These are phyloP conservation scores for Manis pentadactyla DNA, from an alignment of 2,797 vertebrate genomes.

Conservation along the genomic window DNA sequence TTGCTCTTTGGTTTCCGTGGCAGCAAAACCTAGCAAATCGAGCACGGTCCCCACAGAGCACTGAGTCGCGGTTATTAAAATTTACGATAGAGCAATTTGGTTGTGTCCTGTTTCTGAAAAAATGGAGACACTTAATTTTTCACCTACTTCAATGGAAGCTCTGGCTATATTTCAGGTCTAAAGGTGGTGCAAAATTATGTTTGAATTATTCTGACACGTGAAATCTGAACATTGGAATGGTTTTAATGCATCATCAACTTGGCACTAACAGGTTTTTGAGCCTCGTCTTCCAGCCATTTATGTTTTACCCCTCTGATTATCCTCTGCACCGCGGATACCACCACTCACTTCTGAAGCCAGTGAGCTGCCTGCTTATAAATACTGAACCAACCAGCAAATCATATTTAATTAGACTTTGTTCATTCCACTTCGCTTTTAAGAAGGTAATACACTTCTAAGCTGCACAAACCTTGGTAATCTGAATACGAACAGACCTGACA, in stretches of 20 bases:
- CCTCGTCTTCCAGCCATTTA: constrained; percentile 51
- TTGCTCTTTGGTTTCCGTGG: constrained; percentile 33
- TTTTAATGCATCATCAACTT: constrained; percentile 60
- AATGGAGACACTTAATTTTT: constrained; percentile 64
- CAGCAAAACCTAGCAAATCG: constrained; percentile 51
- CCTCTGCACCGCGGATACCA: constrained; percentile 14
- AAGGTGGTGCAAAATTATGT: constrained; percentile 53
- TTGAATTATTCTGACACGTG: constrained; percentile 61
- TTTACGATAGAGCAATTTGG: constrained; percentile 38
- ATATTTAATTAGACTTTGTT: constrained; percentile 73
- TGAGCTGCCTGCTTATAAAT: constrained; percentile 53
- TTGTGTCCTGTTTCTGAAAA: constrained; percentile 46
- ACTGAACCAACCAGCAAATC: constrained; percentile 57
- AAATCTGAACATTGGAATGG: constrained; percentile 53
- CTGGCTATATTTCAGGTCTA: constrained; percentile 68
- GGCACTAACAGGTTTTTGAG: constrained; percentile 9
- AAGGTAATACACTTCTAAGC: constrained; percentile 48
- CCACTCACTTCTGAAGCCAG: constrained; percentile 38
- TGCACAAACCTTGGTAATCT: constrained; percentile 49
- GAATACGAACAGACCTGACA: constrained; percentile 33
- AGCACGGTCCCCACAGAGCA: constrained; percentile 1
- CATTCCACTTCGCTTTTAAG: constrained; percentile 62
- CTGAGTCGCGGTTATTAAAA: constrained; percentile 33
- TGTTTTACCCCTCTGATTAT: constrained; percentile 63
- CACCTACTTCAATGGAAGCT: constrained; percentile 38